Evolutionary conservation across 2,797 vertebrate genomes (phyloP), one percentile per base, ranked within the genome.

Genomic region (Arnoldichthys spilopterus): DNA sequence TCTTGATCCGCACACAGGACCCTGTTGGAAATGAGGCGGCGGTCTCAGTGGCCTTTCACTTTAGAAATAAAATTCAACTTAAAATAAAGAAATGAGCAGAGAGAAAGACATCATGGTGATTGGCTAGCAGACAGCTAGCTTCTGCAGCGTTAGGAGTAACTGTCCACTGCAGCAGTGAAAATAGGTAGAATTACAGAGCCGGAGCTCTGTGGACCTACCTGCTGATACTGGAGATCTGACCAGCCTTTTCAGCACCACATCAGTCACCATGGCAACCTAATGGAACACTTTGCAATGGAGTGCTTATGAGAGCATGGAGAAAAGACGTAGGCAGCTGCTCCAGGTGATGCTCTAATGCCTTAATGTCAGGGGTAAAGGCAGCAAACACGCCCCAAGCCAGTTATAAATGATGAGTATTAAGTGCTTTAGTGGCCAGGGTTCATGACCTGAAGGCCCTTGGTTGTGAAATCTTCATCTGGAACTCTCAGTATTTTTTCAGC

Each of bases 211-310:
- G 84, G 88, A 89, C 86, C 89, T 86, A 86, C 77, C 84, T 67
- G 79, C 90, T 90, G 87, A 92, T 89, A 89, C 91, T 87, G 88
- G 83, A 87, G 88, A 86, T 90, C 85, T 78, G 87, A 84, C 82
- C 76, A 74, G 77, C 85, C 79, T 83, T n/a, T 88, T 86, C 81
- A 84, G 87, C 85, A 84, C 81, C 85, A 88, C 90, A 92, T 93
- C 91, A 91, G 92, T 94, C 91, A 93, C 83, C 87, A 85, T 83
- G 86, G 84, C 84, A 87, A 74, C 84, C 85, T 87, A 87, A 92
- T 90, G 85, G 89, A 92, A 90, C 40, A 76, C 77, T 72, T 72
- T 32, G 37, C 43, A 24, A 45, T 4, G 1, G 63, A 78, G 75
- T 49, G 3, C 32, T 58, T 63, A 66, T 81, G 79, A 82, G 66